Conservation (phyloP, 2,797 vertebrate genomes). For the Orestias chungarensis region DNA sequence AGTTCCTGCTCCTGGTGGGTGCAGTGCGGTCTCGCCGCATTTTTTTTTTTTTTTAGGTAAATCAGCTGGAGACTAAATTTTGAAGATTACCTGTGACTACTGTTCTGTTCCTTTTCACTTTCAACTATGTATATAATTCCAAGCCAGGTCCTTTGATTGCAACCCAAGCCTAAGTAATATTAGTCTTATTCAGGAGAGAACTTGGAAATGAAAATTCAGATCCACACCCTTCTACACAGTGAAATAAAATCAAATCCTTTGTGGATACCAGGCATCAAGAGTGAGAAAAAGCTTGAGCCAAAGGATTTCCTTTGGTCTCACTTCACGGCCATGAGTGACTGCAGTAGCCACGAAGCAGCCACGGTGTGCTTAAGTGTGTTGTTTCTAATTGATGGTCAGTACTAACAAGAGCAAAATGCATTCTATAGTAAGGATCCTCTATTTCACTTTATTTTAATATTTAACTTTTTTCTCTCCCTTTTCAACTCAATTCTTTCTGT, state of each 20-base stretch:
- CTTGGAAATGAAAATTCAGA: constrained; percentile 57
- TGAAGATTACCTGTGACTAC: constrained; percentile 22
- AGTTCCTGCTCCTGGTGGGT: constrained; percentile 33
- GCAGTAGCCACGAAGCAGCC: constrained; percentile 35
- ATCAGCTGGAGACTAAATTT: constrained; percentile 24
- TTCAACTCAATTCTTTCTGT: constrained; percentile 27
- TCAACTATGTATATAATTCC: constrained; percentile 11
- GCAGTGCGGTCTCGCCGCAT: constrained; percentile 23
- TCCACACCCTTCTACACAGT: constrained; percentile 42
- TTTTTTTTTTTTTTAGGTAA: constrained; percentile 22
- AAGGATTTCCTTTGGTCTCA: constrained; percentile 43
- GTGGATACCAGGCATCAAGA: constrained; percentile 59
- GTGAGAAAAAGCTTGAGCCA: constrained; percentile 59
- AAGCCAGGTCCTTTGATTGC: constrained; percentile 32
- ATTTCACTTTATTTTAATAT: constrained; percentile 68
- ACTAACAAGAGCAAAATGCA: constrained; percentile 85
- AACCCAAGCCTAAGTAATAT: constrained; percentile 45
- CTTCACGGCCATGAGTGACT: constrained; percentile 51
- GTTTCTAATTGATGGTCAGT: constrained; percentile 78
- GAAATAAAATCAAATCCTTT: constrained; percentile 57
- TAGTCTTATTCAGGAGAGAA: constrained; percentile 45
- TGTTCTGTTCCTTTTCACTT: background rate
- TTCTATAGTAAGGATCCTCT: constrained; percentile 84
- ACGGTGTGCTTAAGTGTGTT: constrained; percentile 58
- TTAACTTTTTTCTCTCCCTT: constrained; percentile 31